These are phyloP conservation scores for Lycophotia porphyrea DNA, from an alignment of 2,888 invertebrate genomes.

Conservation along the genomic window DNA sequence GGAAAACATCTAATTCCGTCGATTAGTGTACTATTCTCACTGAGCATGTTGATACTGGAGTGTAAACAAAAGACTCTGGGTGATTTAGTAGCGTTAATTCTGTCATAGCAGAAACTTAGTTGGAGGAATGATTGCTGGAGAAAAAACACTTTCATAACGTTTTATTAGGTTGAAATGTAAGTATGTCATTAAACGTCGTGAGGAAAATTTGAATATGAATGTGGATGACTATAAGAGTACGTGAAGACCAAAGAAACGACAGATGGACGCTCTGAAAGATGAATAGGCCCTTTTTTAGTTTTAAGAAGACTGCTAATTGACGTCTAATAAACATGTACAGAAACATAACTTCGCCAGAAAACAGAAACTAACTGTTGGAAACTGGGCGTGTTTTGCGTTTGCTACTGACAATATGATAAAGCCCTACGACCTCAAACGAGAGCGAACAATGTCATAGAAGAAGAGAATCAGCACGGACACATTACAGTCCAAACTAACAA, in stretches of 20 bases:
- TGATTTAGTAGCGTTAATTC: slow-evolving; percentile 58
- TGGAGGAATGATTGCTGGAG: not conserved
- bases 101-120: slow-evolving; percentile 39
- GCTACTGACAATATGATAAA: not conserved
- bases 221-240: not conserved
- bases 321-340: not conserved
- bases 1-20: slow-evolving; percentile 85
- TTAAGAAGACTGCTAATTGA: not conserved
- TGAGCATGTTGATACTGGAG: slow-evolving; percentile 54
- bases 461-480: not conserved
- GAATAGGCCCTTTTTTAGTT: not conserved
- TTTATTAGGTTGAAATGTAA: not conserved
- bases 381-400: not conserved
- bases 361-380: too few species aligned
- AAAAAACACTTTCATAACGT: not conserved
- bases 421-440: not conserved
- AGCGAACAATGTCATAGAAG: not conserved
- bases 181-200: not conserved
- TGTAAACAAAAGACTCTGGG: slow-evolving; percentile 51
- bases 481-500: not conserved
- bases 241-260: not conserved
- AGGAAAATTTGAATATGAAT: not conserved
- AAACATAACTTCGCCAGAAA: not conserved
- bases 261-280: not conserved
- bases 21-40: slow-evolving; percentile 67